Conservation (phyloP, 2,888 invertebrate genomes). For the Autographa gamma region DNA sequence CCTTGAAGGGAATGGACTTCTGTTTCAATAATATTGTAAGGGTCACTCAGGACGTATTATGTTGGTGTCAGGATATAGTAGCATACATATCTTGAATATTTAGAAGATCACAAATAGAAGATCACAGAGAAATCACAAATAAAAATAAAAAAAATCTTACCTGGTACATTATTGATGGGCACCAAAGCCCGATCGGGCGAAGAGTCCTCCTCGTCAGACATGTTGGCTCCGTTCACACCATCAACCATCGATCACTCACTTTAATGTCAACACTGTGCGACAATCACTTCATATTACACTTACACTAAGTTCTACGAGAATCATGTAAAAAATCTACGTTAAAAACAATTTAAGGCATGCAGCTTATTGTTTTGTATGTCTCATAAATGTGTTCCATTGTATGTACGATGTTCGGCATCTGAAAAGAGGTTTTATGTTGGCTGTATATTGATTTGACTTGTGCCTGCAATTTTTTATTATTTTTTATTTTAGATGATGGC, state of each 20-base stretch:
- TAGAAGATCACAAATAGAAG: too few species aligned
- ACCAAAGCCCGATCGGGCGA: slow-evolving; percentile 82
- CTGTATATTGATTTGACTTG: slow-evolving; percentile 20
- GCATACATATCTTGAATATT: too few species aligned
- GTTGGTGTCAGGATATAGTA: too few species aligned
- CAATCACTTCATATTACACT: slow-evolving; percentile 69
- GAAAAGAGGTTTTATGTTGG: slow-evolving; percentile 42
- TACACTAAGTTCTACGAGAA: slow-evolving; percentile 70
- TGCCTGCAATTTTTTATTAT: neutral
- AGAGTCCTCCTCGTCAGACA: slow-evolving; percentile 87
- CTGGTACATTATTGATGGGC: slow-evolving; percentile 83
- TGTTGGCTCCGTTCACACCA: slow-evolving; percentile 65
- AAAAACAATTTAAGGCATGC: slow-evolving; percentile 69
- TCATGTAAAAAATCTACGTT: slow-evolving; percentile 70
- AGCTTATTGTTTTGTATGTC: slow-evolving; percentile 57
- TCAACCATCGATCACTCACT: slow-evolving; percentile 63
- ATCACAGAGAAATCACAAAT: too few species aligned
- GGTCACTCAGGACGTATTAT: too few species aligned
- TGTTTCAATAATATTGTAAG: too few species aligned
- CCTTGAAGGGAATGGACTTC: too few species aligned
- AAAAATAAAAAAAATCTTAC: slow-evolving; percentile 62
- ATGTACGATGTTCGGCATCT: slow-evolving; percentile 42
- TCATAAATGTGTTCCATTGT: slow-evolving; percentile 53
- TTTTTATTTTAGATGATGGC: neutral
- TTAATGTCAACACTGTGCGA: slow-evolving; percentile 41